Conservation (phyloP, 2,888 invertebrate species). For the Luperina testacea region DNA sequence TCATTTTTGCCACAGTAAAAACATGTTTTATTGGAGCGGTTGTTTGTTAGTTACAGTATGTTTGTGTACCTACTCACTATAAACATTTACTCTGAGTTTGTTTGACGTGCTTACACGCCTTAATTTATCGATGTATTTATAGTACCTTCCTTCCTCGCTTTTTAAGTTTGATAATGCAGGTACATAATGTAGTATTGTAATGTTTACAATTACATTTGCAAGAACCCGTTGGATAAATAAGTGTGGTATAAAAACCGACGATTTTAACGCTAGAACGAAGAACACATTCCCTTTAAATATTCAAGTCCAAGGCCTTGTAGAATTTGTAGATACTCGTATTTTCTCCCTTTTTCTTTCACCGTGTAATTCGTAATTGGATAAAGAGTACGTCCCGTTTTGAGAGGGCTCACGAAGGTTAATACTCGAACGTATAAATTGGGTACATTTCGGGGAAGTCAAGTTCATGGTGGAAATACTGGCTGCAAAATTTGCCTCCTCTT, state of each 20-base stretch:
- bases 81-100: conserved; percentile 7
- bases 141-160: not conserved
- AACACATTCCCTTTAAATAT: conserved; percentile 34
- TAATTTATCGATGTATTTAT: not conserved
- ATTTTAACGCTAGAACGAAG: not conserved
- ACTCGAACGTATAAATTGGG: conserved; percentile 51
- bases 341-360: conserved; percentile 46
- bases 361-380: conserved; percentile 60
- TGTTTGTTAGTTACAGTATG: not conserved
- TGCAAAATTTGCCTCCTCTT: conserved; percentile 10
- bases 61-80: not conserved
- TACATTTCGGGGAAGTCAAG: conserved; percentile 38
- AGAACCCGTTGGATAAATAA: not conserved
- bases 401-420: conserved; percentile 52
- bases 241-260: not conserved
- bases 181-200: not conserved
- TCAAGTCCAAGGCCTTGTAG: conserved; percentile 15
- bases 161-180: not conserved
- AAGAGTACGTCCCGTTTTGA: conserved; percentile 46
- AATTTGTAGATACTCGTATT: conserved; percentile 20
- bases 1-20: not conserved
- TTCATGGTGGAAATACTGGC: conserved; percentile 18
- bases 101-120: not conserved
- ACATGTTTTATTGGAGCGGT: not conserved
- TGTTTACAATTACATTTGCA: not conserved